Evolutionary conservation across 1,140 invertebrate species (phyloP).

Genomic region (Heliconius congener): DNA sequence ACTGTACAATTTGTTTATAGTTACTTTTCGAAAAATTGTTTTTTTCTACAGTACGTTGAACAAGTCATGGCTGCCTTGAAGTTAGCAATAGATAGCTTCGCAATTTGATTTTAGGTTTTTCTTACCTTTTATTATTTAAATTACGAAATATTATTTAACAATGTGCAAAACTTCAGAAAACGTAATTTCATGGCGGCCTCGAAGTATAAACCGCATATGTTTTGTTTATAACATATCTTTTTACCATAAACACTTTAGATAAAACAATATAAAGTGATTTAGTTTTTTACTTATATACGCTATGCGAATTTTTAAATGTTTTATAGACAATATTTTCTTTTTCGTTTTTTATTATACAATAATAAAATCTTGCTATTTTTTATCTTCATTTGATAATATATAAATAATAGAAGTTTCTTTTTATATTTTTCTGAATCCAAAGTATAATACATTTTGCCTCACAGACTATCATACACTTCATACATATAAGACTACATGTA

Average conservation of each 20-base stretch:
- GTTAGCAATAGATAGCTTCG: no score
- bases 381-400: background rate
- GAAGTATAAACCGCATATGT: no score
- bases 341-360: background rate
- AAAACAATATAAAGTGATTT: background rate
- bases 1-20: no score
- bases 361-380: background rate
- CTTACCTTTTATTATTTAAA: no score
- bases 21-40: no score
- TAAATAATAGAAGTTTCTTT: background rate
- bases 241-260: background rate
- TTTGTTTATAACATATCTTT: background rate
- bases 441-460: background rate
- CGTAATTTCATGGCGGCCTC: no score
- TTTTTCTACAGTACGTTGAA: no score
- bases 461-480: background rate
- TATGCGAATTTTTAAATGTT: background rate
- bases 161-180: no score
- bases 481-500: slow-evolving; percentile 9
- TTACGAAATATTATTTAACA: no score
- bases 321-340: background rate
- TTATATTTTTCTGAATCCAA: background rate
- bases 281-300: background rate
- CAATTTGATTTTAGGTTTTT: no score
- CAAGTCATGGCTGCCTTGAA: no score